These are phyloP conservation scores for Chelonia mydas DNA, from an alignment of 2,797 vertebrate genomes.

Conservation along the genomic window DNA sequence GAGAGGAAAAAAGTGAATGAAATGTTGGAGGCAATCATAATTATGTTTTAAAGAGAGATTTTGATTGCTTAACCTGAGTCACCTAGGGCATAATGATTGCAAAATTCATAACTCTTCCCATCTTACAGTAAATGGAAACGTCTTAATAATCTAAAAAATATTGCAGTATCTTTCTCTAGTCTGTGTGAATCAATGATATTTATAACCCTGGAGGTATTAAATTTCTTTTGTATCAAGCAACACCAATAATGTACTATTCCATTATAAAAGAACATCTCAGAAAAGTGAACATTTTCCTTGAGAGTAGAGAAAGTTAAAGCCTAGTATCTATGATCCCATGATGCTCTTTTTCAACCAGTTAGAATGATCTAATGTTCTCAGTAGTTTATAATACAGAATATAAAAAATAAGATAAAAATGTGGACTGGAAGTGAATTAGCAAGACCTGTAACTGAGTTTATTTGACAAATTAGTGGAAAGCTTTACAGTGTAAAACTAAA, in stretches of 20 bases:
- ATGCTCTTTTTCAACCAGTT: neutral
- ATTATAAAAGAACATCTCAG: slow-evolving; percentile 20
- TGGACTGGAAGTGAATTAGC: neutral
- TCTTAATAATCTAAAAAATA: slow-evolving; percentile 73
- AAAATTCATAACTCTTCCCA: slow-evolving; percentile 69
- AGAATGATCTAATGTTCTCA: neutral
- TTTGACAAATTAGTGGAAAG: neutral
- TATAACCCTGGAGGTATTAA: slow-evolving; percentile 65
- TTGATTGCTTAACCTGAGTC: slow-evolving; percentile 48
- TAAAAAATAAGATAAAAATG: slow-evolving; percentile 14
- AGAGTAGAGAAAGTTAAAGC: neutral
- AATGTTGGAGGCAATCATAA: slow-evolving; percentile 57
- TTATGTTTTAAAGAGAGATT: slow-evolving; percentile 60
- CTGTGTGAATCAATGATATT: slow-evolving; percentile 71
- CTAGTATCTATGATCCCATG: neutral
- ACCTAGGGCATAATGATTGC: slow-evolving; percentile 62
- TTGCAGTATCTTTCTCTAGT: slow-evolving; percentile 53
- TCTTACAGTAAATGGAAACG: slow-evolving; percentile 45
- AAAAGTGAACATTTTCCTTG: neutral
- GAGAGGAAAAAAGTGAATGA: slow-evolving; percentile 18
- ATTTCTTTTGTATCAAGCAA: slow-evolving; percentile 73
- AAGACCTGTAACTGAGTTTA: rapidly evolving
- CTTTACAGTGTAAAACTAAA: neutral
- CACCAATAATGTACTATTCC: slow-evolving; percentile 52
- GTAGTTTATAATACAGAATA: neutral